These are phyloP conservation scores for Megaceryle maxima DNA, from an alignment of 2,113 vertebrate genomes.

Conservation along the genomic window DNA sequence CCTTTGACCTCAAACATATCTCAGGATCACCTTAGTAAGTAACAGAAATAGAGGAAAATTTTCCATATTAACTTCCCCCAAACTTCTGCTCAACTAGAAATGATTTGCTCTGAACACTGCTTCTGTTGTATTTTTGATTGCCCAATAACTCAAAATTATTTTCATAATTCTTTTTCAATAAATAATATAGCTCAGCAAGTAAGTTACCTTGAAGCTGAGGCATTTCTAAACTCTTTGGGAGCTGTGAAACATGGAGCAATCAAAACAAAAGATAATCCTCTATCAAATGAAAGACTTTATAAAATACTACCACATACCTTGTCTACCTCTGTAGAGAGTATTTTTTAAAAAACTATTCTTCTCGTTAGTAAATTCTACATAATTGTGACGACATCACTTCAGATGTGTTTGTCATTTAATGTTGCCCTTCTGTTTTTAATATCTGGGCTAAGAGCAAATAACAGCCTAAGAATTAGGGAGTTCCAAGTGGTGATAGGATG, in stretches of 20 bases:
- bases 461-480: background rate
- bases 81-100: background rate
- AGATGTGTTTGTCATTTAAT: background rate
- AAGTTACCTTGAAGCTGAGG: background rate
- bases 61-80: background rate
- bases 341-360: background rate
- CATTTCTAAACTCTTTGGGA: constrained; percentile 4
- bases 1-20: background rate
- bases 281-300: background rate
- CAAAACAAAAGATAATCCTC: background rate
- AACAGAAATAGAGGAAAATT: background rate
- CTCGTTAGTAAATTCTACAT: background rate
- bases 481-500: background rate
- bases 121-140: background rate
- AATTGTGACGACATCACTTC: background rate
- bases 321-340: background rate
- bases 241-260: background rate
- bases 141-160: background rate
- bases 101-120: background rate
- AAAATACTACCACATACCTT: background rate
- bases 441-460: background rate
- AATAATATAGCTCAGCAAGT: background rate
- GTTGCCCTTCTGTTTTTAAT: background rate
- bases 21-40: background rate
- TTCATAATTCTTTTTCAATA: background rate